These are phyloP conservation scores for Torymus auratus DNA, from an alignment of 2,888 invertebrate species.

Conservation along the genomic window DNA sequence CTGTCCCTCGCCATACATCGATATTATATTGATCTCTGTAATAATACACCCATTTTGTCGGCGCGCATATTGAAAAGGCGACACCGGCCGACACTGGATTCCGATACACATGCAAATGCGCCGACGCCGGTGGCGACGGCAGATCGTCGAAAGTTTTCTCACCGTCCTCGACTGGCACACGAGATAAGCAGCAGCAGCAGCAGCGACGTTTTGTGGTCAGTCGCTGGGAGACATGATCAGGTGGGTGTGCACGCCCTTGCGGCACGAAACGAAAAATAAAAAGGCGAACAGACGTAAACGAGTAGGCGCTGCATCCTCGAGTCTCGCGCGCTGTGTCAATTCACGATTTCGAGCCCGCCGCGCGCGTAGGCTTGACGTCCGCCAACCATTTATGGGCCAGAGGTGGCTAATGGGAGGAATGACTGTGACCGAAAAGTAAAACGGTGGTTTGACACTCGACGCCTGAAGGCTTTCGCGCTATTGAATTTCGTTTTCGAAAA, in stretches of 20 bases:
- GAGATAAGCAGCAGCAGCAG: background rate
- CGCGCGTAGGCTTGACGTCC: constrained; percentile 27
- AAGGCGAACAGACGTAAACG: constrained; percentile 10
- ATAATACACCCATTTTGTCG: too few species aligned
- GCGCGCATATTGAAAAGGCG: too few species aligned
- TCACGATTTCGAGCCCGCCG: constrained; percentile 34
- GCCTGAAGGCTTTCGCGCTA: too few species aligned
- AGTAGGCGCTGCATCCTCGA: constrained; percentile 44
- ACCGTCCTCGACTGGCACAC: background rate
- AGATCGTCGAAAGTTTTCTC: constrained; percentile 15
- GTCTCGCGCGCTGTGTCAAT: constrained; percentile 14
- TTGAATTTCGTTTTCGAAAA: too few species aligned
- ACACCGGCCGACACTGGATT: background rate
- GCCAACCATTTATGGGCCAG: constrained; percentile 45
- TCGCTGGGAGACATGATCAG: background rate
- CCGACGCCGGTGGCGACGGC: too few species aligned
- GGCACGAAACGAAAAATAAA: background rate
- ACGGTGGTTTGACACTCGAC: too few species aligned
- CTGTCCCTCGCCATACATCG: too few species aligned
- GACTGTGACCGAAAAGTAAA: too few species aligned
- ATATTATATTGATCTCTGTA: too few species aligned
- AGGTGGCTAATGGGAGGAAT: background rate
- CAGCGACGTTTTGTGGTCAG: constrained; percentile 5
- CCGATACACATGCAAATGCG: background rate
- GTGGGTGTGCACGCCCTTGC: background rate